Base-by-base conservation (phyloP, 1,140 invertebrate genomes). In the Pinna nobilis region DNA sequence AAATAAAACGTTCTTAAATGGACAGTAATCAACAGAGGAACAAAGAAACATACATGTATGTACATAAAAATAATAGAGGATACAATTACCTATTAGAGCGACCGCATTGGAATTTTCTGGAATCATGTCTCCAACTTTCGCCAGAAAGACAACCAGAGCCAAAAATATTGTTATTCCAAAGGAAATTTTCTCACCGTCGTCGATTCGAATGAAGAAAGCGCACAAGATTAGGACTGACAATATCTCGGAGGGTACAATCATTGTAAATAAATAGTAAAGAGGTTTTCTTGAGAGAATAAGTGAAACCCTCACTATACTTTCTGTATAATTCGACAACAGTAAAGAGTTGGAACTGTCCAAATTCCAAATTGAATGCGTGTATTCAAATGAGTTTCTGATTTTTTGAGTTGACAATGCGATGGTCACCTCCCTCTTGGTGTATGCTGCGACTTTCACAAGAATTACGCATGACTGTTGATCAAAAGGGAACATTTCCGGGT, bases 101-200 rank as follows among this genome's bases (percentile, higher is more conserved):
- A 63, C 25, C 1, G 44, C 35, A 9, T 64, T 39, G 18, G 72
- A 74, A 39, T 69, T 91, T 89, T 33, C 86, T 86, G 91, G 91
- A 84, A 91, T 87, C 57, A 89, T 89, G 72, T 91, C 90, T 5
- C 88, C 87, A 47, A 91, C 88, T 65, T 89, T 88, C 41, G 90
- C 77, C 88, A 91, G 90, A 76, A 91, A 90, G 20, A 91, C 90
- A 51, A 88, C 89, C 77, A 91, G 90, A 0, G 91, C 88, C 3
- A 91, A 78, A 7, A 91, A 84, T 25, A 91, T 88, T 5, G 91
- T 90, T 55, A 91, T 71, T n/a, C 83, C 80, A 51, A 79, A 76
- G 0, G 76, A 78, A 1, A 85, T 63, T 39, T 80, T 82, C 65
- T 84, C 82, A 1, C 82, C 83, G 25, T 77, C 61, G 28, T 81